Conservation (phyloP, 2,797 vertebrate genomes). For the Monodelphis domestica region DNA sequence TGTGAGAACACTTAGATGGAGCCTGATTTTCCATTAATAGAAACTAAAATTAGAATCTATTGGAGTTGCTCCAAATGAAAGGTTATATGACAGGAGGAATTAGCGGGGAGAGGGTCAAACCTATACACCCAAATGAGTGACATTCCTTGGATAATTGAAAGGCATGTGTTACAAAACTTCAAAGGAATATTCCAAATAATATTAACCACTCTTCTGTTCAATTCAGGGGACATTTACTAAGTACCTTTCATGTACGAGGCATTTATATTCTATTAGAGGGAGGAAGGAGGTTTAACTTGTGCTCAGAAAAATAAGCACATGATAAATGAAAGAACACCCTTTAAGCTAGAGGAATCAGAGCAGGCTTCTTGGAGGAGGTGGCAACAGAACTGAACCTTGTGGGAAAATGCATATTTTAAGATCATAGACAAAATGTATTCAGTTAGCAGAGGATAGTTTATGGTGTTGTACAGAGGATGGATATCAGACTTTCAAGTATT, state of each 20-base stretch:
- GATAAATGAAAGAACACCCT: background rate
- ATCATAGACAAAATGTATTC: background rate
- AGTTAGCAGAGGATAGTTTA: background rate
- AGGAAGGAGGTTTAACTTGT: background rate
- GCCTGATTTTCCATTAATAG: conserved; percentile 20
- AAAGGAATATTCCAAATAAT: background rate
- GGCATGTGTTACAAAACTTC: background rate
- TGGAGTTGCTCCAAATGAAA: conserved; percentile 14
- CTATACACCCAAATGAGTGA: conserved; percentile 9
- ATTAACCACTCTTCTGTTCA: background rate
- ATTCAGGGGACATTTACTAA: background rate
- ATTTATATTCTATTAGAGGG: background rate
- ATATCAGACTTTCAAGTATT: background rate
- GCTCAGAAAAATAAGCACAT: background rate
- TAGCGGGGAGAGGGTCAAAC: conserved; percentile 1
- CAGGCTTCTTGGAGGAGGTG: background rate
- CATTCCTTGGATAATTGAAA: conserved; percentile 50
- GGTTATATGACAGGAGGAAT: background rate
- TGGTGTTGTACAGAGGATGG: background rate
- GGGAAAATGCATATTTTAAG: background rate
- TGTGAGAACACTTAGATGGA: conserved; percentile 42
- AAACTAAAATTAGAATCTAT: conserved; percentile 35
- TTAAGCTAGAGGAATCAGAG: background rate
- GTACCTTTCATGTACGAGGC: background rate
- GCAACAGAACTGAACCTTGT: background rate